These are phyloP conservation scores for Heteromyza rotundicornis DNA, from an alignment of 2,888 invertebrate species.

Conservation along the genomic window DNA sequence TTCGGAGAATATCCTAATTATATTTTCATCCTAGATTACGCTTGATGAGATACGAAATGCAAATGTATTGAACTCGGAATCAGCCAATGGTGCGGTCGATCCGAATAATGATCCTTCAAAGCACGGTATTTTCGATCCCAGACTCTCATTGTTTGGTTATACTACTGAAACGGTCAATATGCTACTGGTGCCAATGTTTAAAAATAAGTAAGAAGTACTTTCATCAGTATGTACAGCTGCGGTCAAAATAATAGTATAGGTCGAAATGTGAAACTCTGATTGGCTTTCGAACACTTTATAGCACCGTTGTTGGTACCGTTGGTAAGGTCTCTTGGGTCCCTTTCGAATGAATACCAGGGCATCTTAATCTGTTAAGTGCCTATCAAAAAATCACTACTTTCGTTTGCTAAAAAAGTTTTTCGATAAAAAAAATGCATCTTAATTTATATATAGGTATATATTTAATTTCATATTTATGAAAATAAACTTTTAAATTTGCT, in stretches of 20 bases:
- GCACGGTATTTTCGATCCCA: constrained; percentile 74
- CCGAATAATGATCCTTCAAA: constrained; percentile 46
- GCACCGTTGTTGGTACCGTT: no score
- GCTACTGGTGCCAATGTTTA: constrained; percentile 94
- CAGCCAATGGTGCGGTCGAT: background rate
- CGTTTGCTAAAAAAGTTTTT: no score
- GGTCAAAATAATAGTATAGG: no score
- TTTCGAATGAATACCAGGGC: no score
- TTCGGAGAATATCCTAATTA: background rate
- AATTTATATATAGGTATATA: background rate
- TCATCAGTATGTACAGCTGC: no score
- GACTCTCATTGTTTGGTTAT: constrained; percentile 90
- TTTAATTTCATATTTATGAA: no score
- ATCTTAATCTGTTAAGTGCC: no score
- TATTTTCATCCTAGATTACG: constrained; percentile 68
- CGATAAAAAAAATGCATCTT: no score
- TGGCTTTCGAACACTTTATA: no score
- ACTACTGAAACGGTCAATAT: constrained; percentile 94
- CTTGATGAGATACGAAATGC: constrained; percentile 79
- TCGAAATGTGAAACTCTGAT: background rate
- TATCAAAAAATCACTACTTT: no score
- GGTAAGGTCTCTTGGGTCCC: no score
- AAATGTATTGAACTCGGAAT: constrained; percentile 60
- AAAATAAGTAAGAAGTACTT: constrained; percentile 75
- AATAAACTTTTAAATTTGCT: background rate